Percentiles rank a stretch among this genome's conserved stretches.
Evolutionary conservation across 2,888 invertebrate genomes (phyloP).

Genomic region (Amiota communis): DNA sequence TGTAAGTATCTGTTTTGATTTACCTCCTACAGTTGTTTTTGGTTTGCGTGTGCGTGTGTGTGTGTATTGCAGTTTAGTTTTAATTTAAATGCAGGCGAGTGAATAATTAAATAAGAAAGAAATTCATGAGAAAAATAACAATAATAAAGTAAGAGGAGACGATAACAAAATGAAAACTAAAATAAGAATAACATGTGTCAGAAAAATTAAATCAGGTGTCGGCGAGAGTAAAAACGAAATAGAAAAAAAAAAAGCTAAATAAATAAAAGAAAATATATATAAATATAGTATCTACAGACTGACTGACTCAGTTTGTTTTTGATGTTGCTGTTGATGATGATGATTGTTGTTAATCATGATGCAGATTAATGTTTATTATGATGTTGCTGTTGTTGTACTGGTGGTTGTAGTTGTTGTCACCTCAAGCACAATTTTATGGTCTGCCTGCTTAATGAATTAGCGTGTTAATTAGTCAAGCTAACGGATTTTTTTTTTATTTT

Average conservation of each 20-base stretch:
- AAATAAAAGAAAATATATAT: not conserved
- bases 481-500: not conserved
- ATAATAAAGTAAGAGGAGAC: not conserved
- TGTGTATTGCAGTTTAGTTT: not conserved
- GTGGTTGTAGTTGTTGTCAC: slow-evolving; percentile 7
- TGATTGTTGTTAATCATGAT: not conserved
- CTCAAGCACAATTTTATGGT: not conserved
- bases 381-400: not conserved
- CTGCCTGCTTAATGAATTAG: not conserved
- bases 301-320: not conserved
- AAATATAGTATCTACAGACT: not conserved
- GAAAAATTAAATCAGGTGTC: slow-evolving; percentile 25
- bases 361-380: not conserved
- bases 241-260: not conserved
- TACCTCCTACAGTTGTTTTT: not conserved
- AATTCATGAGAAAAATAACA: not conserved
- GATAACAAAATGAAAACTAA: not conserved
- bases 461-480: slow-evolving; percentile 18
- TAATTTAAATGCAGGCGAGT: slow-evolving; percentile 12
- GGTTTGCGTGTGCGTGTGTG: not conserved
- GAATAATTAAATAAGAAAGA: too few species aligned
- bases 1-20: too few species aligned
- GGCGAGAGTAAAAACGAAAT: not conserved
- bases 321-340: not conserved
- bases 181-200: slow-evolving; percentile 9